phyloP scores from a whole-genome alignment of 2,888 invertebrate species.

The Scaptomyza tumidula region DNA sequence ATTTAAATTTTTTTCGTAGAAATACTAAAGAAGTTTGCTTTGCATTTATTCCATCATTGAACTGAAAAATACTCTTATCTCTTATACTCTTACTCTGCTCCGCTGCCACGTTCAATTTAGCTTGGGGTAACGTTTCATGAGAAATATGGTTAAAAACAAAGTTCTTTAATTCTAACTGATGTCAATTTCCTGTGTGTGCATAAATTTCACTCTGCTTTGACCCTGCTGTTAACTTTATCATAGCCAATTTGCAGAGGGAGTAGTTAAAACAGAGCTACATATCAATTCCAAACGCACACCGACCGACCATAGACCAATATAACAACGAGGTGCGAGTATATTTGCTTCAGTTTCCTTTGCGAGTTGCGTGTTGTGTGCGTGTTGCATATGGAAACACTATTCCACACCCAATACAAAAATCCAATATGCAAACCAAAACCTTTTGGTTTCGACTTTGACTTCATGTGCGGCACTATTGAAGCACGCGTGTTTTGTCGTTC shows the following conservation, averaged over 20 bases:
- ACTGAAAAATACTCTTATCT: background rate
- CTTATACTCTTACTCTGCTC: background rate
- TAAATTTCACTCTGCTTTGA: constrained; percentile 1
- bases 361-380: constrained; percentile 37
- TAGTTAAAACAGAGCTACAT: constrained; percentile 1
- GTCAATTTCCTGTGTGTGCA: background rate
- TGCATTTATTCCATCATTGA: background rate
- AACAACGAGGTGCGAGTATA: constrained; percentile 12
- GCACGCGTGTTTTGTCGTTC: constrained; percentile 71
- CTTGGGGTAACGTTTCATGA: background rate
- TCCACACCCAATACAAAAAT: constrained; percentile 9
- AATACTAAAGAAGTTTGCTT: too few species aligned
- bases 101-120: background rate
- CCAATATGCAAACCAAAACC: constrained; percentile 11
- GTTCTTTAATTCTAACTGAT: background rate
- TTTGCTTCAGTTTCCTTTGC: constrained; percentile 33
- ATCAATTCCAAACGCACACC: constrained; percentile 9
- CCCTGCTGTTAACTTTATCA: constrained; percentile 6
- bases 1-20: too few species aligned
- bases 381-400: constrained; percentile 27
- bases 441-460: constrained; percentile 25
- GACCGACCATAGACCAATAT: background rate
- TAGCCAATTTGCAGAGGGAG: background rate
- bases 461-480: constrained; percentile 54
- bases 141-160: background rate